phyloP scores from a whole-genome alignment of 2,888 invertebrate species.

The Cantharis rufa region DNA sequence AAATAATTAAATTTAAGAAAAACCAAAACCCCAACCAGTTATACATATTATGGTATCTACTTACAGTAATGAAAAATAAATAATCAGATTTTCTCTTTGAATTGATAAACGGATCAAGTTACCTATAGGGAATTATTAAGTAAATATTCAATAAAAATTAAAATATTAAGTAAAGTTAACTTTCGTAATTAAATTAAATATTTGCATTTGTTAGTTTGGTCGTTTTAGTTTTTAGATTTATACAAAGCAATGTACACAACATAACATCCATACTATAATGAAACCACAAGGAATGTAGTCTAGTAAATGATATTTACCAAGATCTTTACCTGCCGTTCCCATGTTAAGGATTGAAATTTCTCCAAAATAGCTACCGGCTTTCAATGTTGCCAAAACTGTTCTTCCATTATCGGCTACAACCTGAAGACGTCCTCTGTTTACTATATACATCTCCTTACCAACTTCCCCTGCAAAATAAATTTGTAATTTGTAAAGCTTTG shows the following conservation, averaged over 20 bases:
- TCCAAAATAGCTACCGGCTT: slow-evolving; percentile 99
- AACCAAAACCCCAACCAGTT: not conserved
- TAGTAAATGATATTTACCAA: slow-evolving; percentile 85
- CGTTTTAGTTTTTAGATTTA: not conserved
- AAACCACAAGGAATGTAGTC: slow-evolving; percentile 30
- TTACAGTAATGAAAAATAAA: too few relatives aligned
- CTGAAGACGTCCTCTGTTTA: slow-evolving; percentile 92
- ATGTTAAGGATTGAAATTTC: slow-evolving; percentile 99
- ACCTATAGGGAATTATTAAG: not conserved
- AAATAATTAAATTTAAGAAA: too few relatives aligned
- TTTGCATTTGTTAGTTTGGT: not conserved
- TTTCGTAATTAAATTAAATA: not conserved
- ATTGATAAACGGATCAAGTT: not conserved
- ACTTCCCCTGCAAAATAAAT: slow-evolving; percentile 80
- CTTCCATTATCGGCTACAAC: slow-evolving; percentile 95
- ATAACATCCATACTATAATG: slow-evolving; percentile 10
- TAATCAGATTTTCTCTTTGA: not conserved
- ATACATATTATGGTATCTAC: too few relatives aligned
- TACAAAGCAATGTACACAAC: not conserved
- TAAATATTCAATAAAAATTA: not conserved
- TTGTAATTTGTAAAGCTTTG: not conserved
- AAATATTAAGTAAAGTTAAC: not conserved
- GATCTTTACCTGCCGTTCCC: slow-evolving; percentile 98
- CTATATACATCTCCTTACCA: slow-evolving; percentile 99
- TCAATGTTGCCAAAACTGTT: slow-evolving; percentile 94